Base-by-base conservation (phyloP, 2,888 invertebrate species). In the Cosmopolites sordidus region DNA sequence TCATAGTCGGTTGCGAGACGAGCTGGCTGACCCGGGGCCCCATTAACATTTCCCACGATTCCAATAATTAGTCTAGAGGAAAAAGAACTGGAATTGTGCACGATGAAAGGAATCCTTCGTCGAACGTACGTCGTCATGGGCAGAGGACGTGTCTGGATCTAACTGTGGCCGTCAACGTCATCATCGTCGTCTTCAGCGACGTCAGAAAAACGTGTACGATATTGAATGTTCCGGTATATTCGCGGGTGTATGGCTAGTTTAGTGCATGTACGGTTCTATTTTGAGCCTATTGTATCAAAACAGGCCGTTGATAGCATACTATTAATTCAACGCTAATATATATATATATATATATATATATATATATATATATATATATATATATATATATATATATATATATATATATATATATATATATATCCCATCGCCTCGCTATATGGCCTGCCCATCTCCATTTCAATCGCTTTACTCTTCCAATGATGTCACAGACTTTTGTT, bases 171-270 rank as follows among this genome's bases (percentile, higher is more conserved):
- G 55, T 55, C 55, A 51, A 47, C 22, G 8, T n/a, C n/a, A n/a
- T n/a, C n/a, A 8, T 22, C 22, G 55, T 45, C 43, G 51, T 47
- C 48, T 49, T 37, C 33, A 51, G 51, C 46, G 43, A 22, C 55
- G 48, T 9, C 38, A 56, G 56, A 53, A 48, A 53, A 54, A 47
- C 60, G 50, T 58, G 58, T 48, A 56, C 57, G 47, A 49, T 60
- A 58, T 60, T 59, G 59, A 60, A 56, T 58, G 58, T 60, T 60
- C 56, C 59, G 54, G 58, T 58, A 59, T 51, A 51, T 57, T 59
- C 58, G 55, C 55, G 56, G 52, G 55, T 59, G 58, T 60, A 49
- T 51, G 48, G 48, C 54, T 59, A 43, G 46, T 54, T 54, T 58
- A 51, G 57, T 56, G 54, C 51, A 58, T 54, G 46, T 56, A 39